These are phyloP conservation scores for Diadumene lineata DNA, from an alignment of 92 coral and sea anemone species.

Conservation along the genomic window DNA sequence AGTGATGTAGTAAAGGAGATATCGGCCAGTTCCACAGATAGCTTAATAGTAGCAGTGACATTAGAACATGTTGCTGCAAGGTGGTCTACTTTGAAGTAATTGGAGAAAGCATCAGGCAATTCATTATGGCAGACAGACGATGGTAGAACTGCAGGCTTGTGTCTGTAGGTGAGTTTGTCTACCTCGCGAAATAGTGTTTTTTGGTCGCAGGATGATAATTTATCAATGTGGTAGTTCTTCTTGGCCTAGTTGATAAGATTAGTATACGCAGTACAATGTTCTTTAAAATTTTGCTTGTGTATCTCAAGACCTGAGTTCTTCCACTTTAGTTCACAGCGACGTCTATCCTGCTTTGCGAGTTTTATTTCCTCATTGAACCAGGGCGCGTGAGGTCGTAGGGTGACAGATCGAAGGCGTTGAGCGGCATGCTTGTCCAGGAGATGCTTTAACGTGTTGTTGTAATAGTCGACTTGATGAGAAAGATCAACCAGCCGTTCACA, in stretches of 20 bases:
- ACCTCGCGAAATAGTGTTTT: slow-evolving; percentile 26
- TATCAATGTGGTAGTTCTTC: slow-evolving; percentile 24
- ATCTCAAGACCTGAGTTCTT: slow-evolving; percentile 36
- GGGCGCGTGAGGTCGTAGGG: slow-evolving; percentile 47
- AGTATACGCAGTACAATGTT: background rate
- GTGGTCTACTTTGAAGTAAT: slow-evolving; percentile 10
- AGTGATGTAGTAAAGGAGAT: background rate
- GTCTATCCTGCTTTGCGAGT: slow-evolving; percentile 29
- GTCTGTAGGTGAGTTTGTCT: slow-evolving; percentile 21
- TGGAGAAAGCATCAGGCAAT: slow-evolving; percentile 30
- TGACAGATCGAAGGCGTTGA: slow-evolving; percentile 28
- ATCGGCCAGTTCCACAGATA: slow-evolving; percentile 10
- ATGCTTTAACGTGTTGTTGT: slow-evolving; percentile 24
- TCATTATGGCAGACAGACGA: slow-evolving; percentile 12
- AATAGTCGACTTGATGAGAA: slow-evolving; percentile 21
- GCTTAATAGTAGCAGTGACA: slow-evolving; percentile 3
- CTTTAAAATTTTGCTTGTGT: slow-evolving; percentile 11
- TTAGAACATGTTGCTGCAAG: slow-evolving; percentile 4
- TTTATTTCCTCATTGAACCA: slow-evolving; percentile 42
- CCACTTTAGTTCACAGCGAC: slow-evolving; percentile 33
- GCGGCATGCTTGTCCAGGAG: slow-evolving; percentile 45
- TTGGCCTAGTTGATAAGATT: slow-evolving; percentile 24
- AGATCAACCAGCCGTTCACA: slow-evolving; percentile 20
- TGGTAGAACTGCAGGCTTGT: slow-evolving; percentile 10
- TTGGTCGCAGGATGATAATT: slow-evolving; percentile 24